Evolutionary conservation across 2,888 invertebrate genomes (phyloP).

Genomic region (Ligdia adustata): DNA sequence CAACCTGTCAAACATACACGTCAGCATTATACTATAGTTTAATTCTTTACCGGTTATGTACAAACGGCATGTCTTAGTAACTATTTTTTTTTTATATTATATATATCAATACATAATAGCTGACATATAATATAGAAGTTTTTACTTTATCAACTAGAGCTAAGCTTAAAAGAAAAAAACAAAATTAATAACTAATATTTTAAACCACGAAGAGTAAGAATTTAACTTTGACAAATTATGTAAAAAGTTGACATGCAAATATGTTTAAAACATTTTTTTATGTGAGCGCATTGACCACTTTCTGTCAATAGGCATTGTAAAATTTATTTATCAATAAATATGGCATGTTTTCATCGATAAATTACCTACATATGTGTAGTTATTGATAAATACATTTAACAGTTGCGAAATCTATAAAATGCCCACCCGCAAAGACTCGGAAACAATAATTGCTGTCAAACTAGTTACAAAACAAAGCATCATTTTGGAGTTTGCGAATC

Average conservation of each 20-base stretch:
- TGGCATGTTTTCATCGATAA: neutral
- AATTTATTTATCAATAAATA: constrained; percentile 6
- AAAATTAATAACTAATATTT: constrained; percentile 26
- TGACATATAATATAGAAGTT: constrained; percentile 24
- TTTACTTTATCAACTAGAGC: constrained; percentile 34
- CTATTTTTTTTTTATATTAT: constrained; percentile 18
- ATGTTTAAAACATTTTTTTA: neutral
- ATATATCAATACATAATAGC: constrained; percentile 24
- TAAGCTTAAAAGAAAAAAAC: constrained; percentile 30
- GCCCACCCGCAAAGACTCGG: neutral
- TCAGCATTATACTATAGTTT: constrained; percentile 28
- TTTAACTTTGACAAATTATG: constrained; percentile 11
- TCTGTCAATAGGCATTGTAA: constrained; percentile 9
- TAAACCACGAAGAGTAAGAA: constrained; percentile 19
- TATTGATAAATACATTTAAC: neutral
- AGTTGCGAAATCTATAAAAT: constrained; percentile 1
- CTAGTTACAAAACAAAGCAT: constrained; percentile 27
- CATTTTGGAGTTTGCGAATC: neutral
- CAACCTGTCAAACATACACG: constrained; percentile 4
- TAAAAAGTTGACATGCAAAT: constrained; percentile 13
- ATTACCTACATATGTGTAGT: neutral
- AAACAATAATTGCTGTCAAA: constrained; percentile 29
- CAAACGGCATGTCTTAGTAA: constrained; percentile 28
- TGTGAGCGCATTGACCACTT: constrained; percentile 15
- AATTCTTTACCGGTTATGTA: constrained; percentile 32